These are phyloP conservation scores for Hephaestus fuliginosus DNA, from an alignment of 2,797 vertebrate species.

Conservation along the genomic window DNA sequence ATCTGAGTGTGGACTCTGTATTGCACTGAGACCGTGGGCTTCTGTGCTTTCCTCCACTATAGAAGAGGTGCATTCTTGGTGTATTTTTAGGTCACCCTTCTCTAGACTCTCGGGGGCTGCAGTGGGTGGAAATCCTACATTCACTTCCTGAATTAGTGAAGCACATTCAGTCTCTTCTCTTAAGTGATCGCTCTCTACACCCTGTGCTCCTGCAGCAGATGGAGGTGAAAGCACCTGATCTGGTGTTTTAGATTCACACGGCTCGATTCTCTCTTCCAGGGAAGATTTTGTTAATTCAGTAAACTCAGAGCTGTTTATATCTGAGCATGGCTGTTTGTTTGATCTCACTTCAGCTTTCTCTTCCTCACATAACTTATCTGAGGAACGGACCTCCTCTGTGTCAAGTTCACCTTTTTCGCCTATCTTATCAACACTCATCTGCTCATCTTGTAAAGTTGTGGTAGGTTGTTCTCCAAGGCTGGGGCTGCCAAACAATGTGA, in stretches of 20 bases:
- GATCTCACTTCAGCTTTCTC: slow-evolving; percentile 74
- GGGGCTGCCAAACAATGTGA: slow-evolving; percentile 44
- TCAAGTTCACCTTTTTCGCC: slow-evolving; percentile 22
- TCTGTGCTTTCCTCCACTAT: slow-evolving; percentile 45
- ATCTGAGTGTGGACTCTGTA: slow-evolving; percentile 31
- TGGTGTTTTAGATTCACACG: slow-evolving; percentile 42
- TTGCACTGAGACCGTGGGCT: slow-evolving; percentile 12
- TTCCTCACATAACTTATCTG: slow-evolving; percentile 31
- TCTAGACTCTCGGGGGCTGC: slow-evolving; percentile 46
- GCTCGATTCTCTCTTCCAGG: slow-evolving; percentile 60
- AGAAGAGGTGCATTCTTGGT: slow-evolving; percentile 12
- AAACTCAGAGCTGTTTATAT: slow-evolving; percentile 58
- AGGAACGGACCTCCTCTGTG: slow-evolving; percentile 17
- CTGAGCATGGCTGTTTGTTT: slow-evolving; percentile 27
- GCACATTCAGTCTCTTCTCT: slow-evolving; percentile 49
- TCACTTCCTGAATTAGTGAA: slow-evolving; percentile 55
- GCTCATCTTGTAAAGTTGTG: slow-evolving; percentile 40
- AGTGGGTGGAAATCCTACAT: slow-evolving; percentile 57
- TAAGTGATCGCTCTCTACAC: slow-evolving; percentile 19
- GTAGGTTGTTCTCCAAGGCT: slow-evolving; percentile 22
- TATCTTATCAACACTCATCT: slow-evolving; percentile 24
- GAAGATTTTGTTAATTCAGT: slow-evolving; percentile 54
- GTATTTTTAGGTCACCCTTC: slow-evolving; percentile 61
- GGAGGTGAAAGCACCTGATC: slow-evolving; percentile 43
- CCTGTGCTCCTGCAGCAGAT: neutral